Evolutionary conservation across 2,113 vertebrate genomes (phyloP).

Genomic region (Chaetura pelagica): DNA sequence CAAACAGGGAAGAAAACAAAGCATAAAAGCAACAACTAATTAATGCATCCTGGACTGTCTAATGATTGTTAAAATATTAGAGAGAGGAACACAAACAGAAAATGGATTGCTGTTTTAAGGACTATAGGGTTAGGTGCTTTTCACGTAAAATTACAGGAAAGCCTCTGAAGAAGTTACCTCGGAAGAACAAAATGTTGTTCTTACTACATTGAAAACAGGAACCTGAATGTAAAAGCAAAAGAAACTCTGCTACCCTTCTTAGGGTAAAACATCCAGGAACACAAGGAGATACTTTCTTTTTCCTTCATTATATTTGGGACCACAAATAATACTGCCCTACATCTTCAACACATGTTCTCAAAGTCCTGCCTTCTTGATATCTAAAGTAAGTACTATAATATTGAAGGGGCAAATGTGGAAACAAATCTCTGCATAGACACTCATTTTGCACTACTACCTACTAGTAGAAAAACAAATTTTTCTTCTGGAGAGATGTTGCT

Average conservation of each 20-base stretch:
- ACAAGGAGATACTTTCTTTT: background rate
- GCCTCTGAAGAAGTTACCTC: background rate
- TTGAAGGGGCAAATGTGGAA: background rate
- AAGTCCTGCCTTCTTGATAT: background rate
- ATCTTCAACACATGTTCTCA: background rate
- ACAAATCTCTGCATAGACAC: background rate
- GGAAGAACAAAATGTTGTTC: background rate
- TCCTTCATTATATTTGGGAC: background rate
- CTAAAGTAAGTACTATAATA: background rate
- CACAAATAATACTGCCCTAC: background rate
- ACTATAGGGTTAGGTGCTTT: background rate
- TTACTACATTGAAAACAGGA: background rate
- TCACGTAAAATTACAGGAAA: background rate
- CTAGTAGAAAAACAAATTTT: background rate
- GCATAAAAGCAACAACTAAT: background rate
- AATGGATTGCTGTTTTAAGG: background rate
- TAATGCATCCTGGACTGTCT: background rate
- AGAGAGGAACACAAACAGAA: background rate
- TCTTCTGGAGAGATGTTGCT: background rate
- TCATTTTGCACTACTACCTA: background rate
- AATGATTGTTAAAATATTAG: background rate
- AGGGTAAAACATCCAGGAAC: background rate
- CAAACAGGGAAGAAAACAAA: conserved; percentile 15
- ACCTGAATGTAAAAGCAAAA: background rate
- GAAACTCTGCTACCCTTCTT: background rate